Conservation (phyloP, 2,888 invertebrate genomes). For the Yponomeuta malinellus region DNA sequence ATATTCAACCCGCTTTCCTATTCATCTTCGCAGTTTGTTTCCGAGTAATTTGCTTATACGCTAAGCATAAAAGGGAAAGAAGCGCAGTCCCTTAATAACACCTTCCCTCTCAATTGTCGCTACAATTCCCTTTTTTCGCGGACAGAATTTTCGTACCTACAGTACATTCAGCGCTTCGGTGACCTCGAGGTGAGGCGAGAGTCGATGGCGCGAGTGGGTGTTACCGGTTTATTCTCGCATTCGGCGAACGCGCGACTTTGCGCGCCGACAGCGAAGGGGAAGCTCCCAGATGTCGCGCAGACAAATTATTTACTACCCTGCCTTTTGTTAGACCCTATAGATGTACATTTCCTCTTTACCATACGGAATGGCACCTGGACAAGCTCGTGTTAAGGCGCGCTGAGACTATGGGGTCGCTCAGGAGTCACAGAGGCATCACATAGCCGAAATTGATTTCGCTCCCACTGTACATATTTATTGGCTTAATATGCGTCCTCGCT, state of each 20-base stretch:
- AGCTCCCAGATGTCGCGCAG: slow-evolving; percentile 66
- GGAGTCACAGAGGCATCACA: neutral
- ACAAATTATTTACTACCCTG: slow-evolving; percentile 69
- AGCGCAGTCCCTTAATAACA: slow-evolving; percentile 14
- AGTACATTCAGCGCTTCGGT: slow-evolving; percentile 12
- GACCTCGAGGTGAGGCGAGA: slow-evolving; percentile 20
- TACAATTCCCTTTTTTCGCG: slow-evolving; percentile 13
- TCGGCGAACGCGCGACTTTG: slow-evolving; percentile 34
- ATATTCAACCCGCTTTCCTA: neutral
- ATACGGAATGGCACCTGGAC: slow-evolving; percentile 12
- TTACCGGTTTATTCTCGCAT: slow-evolving; percentile 55
- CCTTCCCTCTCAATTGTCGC: slow-evolving; percentile 13
- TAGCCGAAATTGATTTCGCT: slow-evolving; percentile 13
- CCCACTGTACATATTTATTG: neutral
- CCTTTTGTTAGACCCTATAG: slow-evolving; percentile 45
- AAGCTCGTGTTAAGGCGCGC: slow-evolving; percentile 14
- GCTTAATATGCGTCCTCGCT: neutral
- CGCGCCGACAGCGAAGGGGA: slow-evolving; percentile 60
- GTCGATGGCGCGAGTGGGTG: slow-evolving; percentile 56
- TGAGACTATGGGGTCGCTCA: slow-evolving; percentile 8
- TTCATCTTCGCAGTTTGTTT: neutral
- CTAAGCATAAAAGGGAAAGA: slow-evolving; percentile 6
- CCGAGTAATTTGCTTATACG: slow-evolving; percentile 12
- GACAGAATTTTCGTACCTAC: slow-evolving; percentile 8
- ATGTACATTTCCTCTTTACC: neutral